Base-by-base conservation (phyloP, 2,888 invertebrate species). In the Ormyrus thymus region DNA sequence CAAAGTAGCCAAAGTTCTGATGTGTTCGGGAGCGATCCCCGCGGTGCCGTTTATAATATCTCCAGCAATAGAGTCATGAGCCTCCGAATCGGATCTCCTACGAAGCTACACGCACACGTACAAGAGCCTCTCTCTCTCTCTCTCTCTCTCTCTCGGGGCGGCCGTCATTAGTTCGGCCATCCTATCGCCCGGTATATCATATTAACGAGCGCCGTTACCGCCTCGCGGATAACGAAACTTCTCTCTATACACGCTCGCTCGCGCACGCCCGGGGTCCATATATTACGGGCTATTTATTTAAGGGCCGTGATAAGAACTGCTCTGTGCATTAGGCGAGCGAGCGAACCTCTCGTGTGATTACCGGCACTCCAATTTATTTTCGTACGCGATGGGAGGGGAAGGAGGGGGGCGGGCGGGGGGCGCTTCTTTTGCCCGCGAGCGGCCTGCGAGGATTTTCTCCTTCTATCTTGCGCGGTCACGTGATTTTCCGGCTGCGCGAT, bases 151-250 rank as follows among this genome's bases (percentile, higher is more conserved):
- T 66, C 72, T 73, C 29, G 71, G 74, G 75, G 78, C 80, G 79
- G 79, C 77, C 82, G 82, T 84, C 83, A 84, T 83, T 84, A 84
- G 82, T 81, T 82, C 78, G 72, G 78, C 77, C 82, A 72, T 74
- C 70, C 76, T 83, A 85, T 84, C 84, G 82, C 73, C 70, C 81
- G 82, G 81, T 84, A 84, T 83, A 85, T 84, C 84, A 84, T 84
- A 83, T 85, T 84, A 85, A 85, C 83, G 83, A 84, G 83, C 72
- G 77, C 83, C 83, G 84, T 84, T 84, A 83, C 82, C 83, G 81
- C 80, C 82, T 81, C 81, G 78, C 78, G 81, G 81, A 83, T 83
- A 79, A 83, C 81, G 83, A 82, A 77, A 82, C 79, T 82, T 70
- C 62, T 62, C 68, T 58, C 15, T 75, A 76, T 78, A 72, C 61